Evolutionary conservation across 2,888 invertebrate genomes (phyloP).

Genomic region (Xanthia togata): DNA sequence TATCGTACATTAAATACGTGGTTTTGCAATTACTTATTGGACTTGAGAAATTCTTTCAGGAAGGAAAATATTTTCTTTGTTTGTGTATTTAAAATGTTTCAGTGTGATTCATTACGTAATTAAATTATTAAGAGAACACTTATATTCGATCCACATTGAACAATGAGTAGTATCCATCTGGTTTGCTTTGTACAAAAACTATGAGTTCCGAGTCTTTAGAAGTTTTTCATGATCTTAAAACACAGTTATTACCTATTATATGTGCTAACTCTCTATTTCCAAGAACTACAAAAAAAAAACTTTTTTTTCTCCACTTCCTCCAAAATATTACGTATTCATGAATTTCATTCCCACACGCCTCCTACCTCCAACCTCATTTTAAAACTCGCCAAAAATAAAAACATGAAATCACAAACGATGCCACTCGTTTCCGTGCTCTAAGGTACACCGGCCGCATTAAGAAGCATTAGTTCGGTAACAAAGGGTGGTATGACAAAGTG

Average conservation of each 20-base stretch:
- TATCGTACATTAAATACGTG: slow-evolving; percentile 16
- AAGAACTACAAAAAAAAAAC: neutral
- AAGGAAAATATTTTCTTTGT: slow-evolving; percentile 13
- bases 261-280: neutral
- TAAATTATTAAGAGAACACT: neutral
- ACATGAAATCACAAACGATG: slow-evolving; percentile 75
- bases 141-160: neutral
- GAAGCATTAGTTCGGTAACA: slow-evolving; percentile 84
- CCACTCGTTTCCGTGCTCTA: slow-evolving; percentile 77
- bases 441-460: slow-evolving; percentile 79
- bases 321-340: slow-evolving; percentile 40
- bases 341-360: slow-evolving; percentile 48
- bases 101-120: slow-evolving; percentile 5
- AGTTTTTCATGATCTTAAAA: neutral
- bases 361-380: slow-evolving; percentile 33
- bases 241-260: neutral
- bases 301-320: slow-evolving; percentile 26
- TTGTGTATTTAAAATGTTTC: slow-evolving; percentile 15
- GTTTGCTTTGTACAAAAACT: neutral
- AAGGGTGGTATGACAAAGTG: slow-evolving; percentile 85
- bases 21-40: slow-evolving; percentile 12
- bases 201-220: neutral
- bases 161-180: neutral
- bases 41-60: slow-evolving; percentile 4
- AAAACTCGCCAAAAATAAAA: slow-evolving; percentile 58